phyloP scores from a whole-genome alignment of 2,113 vertebrate species.

The Carassius carassius region DNA sequence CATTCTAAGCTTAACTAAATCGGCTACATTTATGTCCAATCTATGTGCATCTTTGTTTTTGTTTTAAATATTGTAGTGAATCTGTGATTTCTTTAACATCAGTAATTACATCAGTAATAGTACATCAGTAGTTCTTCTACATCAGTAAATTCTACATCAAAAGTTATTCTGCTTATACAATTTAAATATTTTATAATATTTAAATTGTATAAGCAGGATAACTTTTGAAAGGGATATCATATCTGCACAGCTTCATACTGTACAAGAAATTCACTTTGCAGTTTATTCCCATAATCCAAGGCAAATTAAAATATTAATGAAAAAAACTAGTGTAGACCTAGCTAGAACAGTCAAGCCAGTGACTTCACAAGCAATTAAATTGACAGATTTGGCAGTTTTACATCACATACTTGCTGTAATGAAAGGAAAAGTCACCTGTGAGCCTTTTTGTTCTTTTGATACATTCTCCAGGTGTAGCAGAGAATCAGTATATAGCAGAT shows the following conservation, averaged over 20 bases:
- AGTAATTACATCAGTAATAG: background rate
- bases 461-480: conserved; percentile 65
- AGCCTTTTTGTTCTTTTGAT: conserved; percentile 71
- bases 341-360: background rate
- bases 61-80: background rate
- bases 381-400: background rate
- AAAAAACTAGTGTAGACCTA: background rate
- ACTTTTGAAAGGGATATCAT: too few species aligned
- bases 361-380: background rate
- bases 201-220: too few species aligned
- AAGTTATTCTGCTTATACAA: too few species aligned
- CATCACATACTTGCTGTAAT: background rate
- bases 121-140: too few species aligned
- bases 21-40: background rate
- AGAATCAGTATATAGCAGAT: conserved; percentile 73
- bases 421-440: conserved; percentile 58
- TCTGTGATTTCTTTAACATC: background rate
- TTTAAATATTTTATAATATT: too few species aligned
- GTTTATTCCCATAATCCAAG: background rate
- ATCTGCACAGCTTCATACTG: conserved; percentile 5
- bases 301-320: background rate
- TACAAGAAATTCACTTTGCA: conserved; percentile 1
- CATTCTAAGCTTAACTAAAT: too few species aligned
- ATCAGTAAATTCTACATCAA: background rate
- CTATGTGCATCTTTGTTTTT: background rate